phyloP scores from a whole-genome alignment of 2,888 invertebrate species.

The Iphiclides podalirius region DNA sequence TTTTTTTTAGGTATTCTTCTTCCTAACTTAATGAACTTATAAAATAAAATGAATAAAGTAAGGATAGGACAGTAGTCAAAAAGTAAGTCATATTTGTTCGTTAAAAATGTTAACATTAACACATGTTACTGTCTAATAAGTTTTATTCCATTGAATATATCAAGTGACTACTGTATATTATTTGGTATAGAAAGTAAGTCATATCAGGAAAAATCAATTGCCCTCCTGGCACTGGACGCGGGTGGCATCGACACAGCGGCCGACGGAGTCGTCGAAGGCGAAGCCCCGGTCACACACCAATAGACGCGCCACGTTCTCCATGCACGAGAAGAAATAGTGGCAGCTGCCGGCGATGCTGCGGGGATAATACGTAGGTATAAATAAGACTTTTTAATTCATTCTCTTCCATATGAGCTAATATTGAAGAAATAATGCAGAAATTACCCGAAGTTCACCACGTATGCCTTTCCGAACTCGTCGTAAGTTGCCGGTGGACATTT shows the following conservation, averaged over 20 bases:
- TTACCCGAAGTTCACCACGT: slow-evolving; percentile 48
- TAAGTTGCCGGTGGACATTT: slow-evolving; percentile 45
- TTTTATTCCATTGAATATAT: too few species aligned
- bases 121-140: too few species aligned
- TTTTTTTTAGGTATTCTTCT: too few species aligned
- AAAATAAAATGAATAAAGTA: too few species aligned
- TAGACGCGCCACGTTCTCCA: slow-evolving; percentile 43
- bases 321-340: slow-evolving; percentile 55
- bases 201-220: background rate
- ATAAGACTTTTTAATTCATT: too few species aligned
- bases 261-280: slow-evolving; percentile 44
- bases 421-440: too few species aligned
- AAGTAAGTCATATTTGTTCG: too few species aligned
- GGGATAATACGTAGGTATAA: slow-evolving; percentile 2
- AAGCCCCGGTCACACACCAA: slow-evolving; percentile 52
- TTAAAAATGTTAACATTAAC: too few species aligned
- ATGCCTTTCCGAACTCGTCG: slow-evolving; percentile 37
- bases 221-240: slow-evolving; percentile 9
- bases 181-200: background rate
- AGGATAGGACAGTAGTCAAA: too few species aligned
- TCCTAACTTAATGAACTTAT: too few species aligned
- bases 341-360: slow-evolving; percentile 50
- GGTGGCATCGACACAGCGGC: slow-evolving; percentile 26
- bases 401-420: too few species aligned
- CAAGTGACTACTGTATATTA: too few species aligned